phyloP scores from a whole-genome alignment of 2,113 vertebrate species.

The Casuarius casuarius region DNA sequence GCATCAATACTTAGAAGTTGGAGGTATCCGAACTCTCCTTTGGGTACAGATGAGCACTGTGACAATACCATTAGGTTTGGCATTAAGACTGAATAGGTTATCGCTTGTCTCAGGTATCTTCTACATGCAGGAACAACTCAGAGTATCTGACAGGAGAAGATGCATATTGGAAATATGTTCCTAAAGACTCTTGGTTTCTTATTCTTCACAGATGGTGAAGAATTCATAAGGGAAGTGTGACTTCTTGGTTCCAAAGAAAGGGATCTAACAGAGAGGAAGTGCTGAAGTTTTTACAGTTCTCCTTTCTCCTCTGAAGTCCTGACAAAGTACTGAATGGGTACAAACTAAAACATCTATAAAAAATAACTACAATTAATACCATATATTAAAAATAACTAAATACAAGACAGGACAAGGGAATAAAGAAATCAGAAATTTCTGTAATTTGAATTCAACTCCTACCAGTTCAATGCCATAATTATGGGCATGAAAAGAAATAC shows the following conservation, averaged over 20 bases:
- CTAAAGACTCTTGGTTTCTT: not conserved
- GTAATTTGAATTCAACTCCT: not conserved
- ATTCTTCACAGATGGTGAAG: not conserved
- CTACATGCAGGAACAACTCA: not conserved
- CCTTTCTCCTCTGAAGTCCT: not conserved
- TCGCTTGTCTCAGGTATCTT: not conserved
- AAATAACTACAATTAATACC: not conserved
- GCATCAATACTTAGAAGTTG: not conserved
- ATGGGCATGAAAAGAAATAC: not conserved
- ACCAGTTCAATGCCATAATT: not conserved
- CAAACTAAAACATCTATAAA: not conserved
- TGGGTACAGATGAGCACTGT: not conserved
- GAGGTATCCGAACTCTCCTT: not conserved
- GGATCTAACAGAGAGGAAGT: not conserved
- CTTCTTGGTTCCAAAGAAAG: not conserved
- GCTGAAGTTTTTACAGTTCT: not conserved
- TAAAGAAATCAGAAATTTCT: not conserved
- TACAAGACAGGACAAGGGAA: not conserved
- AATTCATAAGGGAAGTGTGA: not conserved
- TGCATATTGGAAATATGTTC: not conserved
- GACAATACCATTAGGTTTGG: not conserved
- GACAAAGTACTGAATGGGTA: not conserved
- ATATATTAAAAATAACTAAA: not conserved
- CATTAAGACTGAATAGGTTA: not conserved
- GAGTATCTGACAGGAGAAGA: not conserved